Evolutionary conservation across 2,797 vertebrate species (phyloP).

Genomic region (Craterocephalus amniculus): DNA sequence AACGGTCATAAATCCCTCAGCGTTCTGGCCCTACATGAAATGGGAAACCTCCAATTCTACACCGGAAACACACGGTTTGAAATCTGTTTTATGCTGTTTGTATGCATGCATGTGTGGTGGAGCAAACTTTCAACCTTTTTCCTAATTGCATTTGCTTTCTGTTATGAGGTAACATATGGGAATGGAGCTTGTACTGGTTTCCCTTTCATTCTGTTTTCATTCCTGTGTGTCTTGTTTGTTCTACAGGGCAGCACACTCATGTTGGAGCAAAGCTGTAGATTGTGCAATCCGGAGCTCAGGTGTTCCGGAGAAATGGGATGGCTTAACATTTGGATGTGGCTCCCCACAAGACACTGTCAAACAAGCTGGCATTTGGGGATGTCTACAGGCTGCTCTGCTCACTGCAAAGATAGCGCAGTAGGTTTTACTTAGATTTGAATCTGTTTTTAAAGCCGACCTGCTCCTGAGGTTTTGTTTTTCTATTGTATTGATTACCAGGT

Average conservation of each 20-base stretch:
- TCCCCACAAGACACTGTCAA: conserved; percentile 85
- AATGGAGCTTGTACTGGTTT: background rate
- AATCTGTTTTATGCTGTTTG: background rate
- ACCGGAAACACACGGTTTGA: conserved; percentile 86
- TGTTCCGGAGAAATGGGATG: conserved; percentile 88
- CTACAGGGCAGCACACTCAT: conserved; percentile 87
- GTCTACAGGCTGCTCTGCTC: conserved; percentile 90
- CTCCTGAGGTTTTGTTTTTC: background rate
- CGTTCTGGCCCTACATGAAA: conserved; percentile 89
- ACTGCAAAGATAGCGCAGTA: conserved; percentile 95
- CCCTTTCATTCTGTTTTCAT: background rate
- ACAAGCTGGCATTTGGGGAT: conserved; percentile 91
- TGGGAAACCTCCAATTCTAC: conserved; percentile 91
- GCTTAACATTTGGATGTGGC: conserved; percentile 71
- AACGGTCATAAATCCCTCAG: conserved; percentile 84
- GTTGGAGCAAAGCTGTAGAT: conserved; percentile 92
- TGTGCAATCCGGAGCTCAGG: conserved; percentile 83
- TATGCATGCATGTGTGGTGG: background rate
- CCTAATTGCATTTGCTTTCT: conserved; percentile 3
- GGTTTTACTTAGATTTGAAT: conserved; percentile 61
- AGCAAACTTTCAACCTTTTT: background rate
- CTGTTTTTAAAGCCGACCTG: background rate
- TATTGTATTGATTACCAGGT: conserved; percentile 76
- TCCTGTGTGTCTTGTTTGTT: conserved; percentile 21
- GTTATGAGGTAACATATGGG: background rate